Percentiles rank a stretch among this genome's conserved stretches.
These are phyloP conservation scores for Melanotaenia boesemani DNA, from an alignment of 2,797 vertebrate species.

Conservation along the genomic window DNA sequence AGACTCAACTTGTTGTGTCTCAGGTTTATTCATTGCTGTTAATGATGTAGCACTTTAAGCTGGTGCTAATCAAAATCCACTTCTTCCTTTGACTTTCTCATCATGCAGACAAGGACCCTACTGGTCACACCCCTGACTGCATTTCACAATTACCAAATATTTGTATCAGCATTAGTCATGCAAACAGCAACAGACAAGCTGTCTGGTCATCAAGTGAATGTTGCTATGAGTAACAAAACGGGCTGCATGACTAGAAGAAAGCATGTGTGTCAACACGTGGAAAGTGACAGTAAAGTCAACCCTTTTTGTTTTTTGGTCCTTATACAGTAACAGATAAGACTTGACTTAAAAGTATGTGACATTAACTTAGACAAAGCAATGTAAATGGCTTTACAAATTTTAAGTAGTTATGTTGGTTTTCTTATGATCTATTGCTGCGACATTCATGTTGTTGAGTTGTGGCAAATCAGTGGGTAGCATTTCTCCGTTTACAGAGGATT, in stretches of 20 bases:
- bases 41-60: background rate
- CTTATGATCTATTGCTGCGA: background rate
- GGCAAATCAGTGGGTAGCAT: background rate
- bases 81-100: constrained; percentile 6
- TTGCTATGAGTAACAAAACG: constrained; percentile 38
- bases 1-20: background rate
- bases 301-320: constrained; percentile 2
- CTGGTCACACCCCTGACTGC: background rate
- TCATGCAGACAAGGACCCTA: background rate
- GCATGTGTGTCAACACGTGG: background rate
- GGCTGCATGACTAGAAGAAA: background rate
- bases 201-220: constrained; percentile 11
- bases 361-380: background rate
- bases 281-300: constrained; percentile 4
- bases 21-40: background rate
- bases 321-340: background rate
- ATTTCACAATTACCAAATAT: constrained; percentile 19
- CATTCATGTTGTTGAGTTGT: background rate
- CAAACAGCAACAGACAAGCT: constrained; percentile 15
- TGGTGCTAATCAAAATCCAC: background rate
- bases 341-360: constrained; percentile 2
- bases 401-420: background rate
- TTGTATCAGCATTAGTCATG: constrained; percentile 37
- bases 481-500: background rate
- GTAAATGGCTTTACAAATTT: background rate